Base-by-base conservation (phyloP, 2,888 invertebrate species). In the Pandemis corylana region DNA sequence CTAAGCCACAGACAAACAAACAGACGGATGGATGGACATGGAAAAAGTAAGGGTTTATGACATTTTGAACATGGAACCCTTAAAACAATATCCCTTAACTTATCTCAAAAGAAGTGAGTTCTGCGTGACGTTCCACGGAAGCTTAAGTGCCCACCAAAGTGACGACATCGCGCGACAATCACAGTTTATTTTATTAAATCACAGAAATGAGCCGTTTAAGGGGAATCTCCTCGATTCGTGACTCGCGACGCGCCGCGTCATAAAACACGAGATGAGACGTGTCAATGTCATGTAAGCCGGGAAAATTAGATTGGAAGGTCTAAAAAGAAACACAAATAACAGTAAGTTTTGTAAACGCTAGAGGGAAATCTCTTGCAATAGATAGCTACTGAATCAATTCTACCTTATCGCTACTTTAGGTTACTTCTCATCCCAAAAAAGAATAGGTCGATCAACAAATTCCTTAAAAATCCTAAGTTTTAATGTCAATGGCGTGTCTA, bases 101-200 rank as follows among this genome's bases (percentile, higher is more conserved):
- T 20, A 56, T 56, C 56, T 5, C 2, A 15, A 20, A 4, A 20
- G 20, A 15, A 56, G n/a, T 20, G 56, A 20, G 9, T 56, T 9
- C 20, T 20, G 15, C 12, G 5, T 28, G 28, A 36, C 28, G 28
- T 36, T 36, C 7, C 59, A 12, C 28, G 28, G 28, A 28, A 59
- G 28, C 28, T 28, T 59, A 59, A 59, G 59, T 59, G 59, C 59
- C 59, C 59, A 56, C 56, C 56, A 5, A 59, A 59, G 28, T 12
- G 20, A 0, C 59, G 59, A 10, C 67, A 51, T 51, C 10, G 41
- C 41, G 67, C 51, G 67, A 53, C 51, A 62, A 69, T 69, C 68
- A 62, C 61, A 46, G 68, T 69, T 62, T 59, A 69, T 28, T 42
- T 59, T 61, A 62, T 62, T 46, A 62, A 69, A 69, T 69, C 68